These are phyloP conservation scores for Agriotes lineatus DNA, from an alignment of 2,888 invertebrate species.

Conservation along the genomic window DNA sequence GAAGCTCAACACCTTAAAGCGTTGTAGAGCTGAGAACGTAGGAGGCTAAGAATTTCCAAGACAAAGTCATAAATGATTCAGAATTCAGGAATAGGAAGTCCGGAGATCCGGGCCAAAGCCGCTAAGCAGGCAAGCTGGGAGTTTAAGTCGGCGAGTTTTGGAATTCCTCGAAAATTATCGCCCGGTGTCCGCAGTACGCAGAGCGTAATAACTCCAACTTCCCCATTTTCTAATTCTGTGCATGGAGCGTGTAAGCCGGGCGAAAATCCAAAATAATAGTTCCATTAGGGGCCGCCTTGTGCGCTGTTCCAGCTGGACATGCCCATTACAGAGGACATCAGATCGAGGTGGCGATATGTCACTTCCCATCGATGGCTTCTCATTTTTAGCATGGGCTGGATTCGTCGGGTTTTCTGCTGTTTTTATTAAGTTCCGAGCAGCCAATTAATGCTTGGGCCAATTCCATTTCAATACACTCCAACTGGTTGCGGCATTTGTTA, in stretches of 20 bases:
- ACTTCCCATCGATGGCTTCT: too few relatives aligned
- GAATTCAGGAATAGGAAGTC: background rate
- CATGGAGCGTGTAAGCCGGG: background rate
- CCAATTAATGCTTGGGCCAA: too few relatives aligned
- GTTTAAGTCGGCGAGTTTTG: slow-evolving; percentile 8
- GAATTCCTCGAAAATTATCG: background rate
- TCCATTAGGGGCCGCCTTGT: slow-evolving; percentile 11
- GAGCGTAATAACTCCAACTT: too few relatives aligned
- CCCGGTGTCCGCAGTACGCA: too few relatives aligned
- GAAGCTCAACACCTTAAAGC: too few relatives aligned
- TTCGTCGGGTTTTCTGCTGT: slow-evolving; percentile 11
- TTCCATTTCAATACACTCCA: too few relatives aligned
- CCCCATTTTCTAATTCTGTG: background rate
- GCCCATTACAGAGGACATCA: slow-evolving; percentile 31
- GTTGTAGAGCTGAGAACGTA: too few relatives aligned
- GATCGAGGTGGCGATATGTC: slow-evolving; percentile 27
- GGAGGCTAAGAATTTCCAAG: too few relatives aligned
- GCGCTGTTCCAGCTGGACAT: slow-evolving; percentile 22
- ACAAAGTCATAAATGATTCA: too few relatives aligned
- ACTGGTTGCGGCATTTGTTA: too few relatives aligned
- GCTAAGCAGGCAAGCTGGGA: background rate
- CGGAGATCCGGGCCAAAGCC: slow-evolving; percentile 3
- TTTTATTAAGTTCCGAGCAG: slow-evolving; percentile 1
- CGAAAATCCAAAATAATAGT: slow-evolving; percentile 3
- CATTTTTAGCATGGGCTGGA: slow-evolving; percentile 16